phyloP scores from a whole-genome alignment of 37 sponge, comb jelly and placozoan genomes.

The Dysidea cf. avara region DNA sequence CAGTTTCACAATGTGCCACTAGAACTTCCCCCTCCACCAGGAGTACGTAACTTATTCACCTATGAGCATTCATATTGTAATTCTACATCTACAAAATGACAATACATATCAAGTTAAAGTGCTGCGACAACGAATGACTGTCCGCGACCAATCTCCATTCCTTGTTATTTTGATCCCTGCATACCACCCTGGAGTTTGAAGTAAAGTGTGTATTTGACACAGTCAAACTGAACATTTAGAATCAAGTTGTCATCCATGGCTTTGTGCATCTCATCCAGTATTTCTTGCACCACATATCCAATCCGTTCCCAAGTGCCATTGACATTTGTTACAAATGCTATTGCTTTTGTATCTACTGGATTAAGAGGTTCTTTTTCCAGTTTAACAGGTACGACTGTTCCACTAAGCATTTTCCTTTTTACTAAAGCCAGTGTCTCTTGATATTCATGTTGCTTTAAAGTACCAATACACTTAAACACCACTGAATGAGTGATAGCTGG shows the following conservation, averaged over 20 bases:
- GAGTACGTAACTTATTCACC: too few relatives aligned
- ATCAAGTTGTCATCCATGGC: not conserved
- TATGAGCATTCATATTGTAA: too few relatives aligned
- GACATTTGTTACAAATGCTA: conserved; percentile 4
- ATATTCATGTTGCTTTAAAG: not conserved
- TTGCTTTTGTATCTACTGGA: conserved; percentile 3
- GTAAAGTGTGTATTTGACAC: not conserved
- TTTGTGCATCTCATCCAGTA: conserved; percentile 1
- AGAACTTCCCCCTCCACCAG: too few relatives aligned
- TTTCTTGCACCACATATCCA: conserved; percentile 5
- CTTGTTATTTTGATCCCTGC: too few relatives aligned
- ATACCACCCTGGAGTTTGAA: not conserved
- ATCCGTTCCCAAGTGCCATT: not conserved
- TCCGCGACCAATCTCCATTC: too few relatives aligned
- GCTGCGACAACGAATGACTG: too few relatives aligned
- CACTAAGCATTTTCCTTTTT: not conserved
- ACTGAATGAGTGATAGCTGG: not conserved
- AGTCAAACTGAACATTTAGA: not conserved
- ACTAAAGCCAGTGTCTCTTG: not conserved
- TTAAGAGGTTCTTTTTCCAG: not conserved
- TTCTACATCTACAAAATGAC: too few relatives aligned
- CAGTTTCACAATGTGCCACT: too few relatives aligned
- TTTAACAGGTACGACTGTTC: not conserved
- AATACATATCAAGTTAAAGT: too few relatives aligned
- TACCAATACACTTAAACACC: conserved; percentile 6